phyloP scores from a whole-genome alignment of 2,888 invertebrate genomes.

The Sinhomidia bicolor region DNA sequence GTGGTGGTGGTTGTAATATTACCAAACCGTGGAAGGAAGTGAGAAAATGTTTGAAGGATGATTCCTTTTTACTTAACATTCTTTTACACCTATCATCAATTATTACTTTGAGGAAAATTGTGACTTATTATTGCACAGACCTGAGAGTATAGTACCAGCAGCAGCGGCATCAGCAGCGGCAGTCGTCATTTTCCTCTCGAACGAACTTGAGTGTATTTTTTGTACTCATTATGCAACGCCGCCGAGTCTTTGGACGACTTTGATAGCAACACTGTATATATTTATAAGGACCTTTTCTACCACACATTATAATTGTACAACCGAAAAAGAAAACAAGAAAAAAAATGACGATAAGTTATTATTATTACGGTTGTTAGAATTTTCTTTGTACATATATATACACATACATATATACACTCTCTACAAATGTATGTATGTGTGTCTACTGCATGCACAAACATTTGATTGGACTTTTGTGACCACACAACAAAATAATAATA shows the following conservation, averaged over 20 bases:
- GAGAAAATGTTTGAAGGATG: constrained; percentile 67
- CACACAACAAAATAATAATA: constrained; percentile 9
- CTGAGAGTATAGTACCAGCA: too few species aligned
- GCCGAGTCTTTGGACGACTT: constrained; percentile 19
- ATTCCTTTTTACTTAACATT: constrained; percentile 48
- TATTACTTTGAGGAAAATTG: constrained; percentile 34
- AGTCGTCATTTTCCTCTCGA: constrained; percentile 16
- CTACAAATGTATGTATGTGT: neutral
- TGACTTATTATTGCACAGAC: constrained; percentile 43
- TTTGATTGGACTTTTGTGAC: constrained; percentile 33
- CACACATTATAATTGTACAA: neutral
- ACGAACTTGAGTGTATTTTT: constrained; percentile 42
- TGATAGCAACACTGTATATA: neutral
- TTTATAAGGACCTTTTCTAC: constrained; percentile 3
- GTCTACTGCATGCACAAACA: constrained; percentile 29
- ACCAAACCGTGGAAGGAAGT: constrained; percentile 60
- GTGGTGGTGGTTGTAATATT: too few species aligned
- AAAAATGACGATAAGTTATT: constrained; percentile 39
- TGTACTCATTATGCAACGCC: constrained; percentile 63
- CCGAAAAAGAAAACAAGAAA: constrained; percentile 13
- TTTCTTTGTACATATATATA: too few species aligned
- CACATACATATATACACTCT: too few species aligned
- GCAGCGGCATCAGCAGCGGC: neutral
- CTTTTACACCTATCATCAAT: constrained; percentile 63
- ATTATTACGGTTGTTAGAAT: constrained; percentile 10